Percentiles rank a stretch among this genome's conserved stretches.
Conservation (phyloP, 2,888 invertebrate species). For the Oxystoma pomonae region DNA sequence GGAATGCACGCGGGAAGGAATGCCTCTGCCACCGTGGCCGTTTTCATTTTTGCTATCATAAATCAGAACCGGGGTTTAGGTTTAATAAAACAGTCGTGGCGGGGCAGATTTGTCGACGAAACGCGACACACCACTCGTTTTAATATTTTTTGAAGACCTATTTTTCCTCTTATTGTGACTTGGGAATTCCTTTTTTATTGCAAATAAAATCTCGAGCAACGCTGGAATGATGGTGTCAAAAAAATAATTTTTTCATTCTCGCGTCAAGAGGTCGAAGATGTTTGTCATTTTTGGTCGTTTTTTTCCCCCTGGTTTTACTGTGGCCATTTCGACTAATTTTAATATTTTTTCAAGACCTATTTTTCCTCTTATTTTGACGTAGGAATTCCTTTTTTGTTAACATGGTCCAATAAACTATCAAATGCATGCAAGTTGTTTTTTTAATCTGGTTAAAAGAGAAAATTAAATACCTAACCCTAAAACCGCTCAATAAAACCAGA, state of each 20-base stretch:
- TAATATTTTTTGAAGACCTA: slow-evolving; percentile 9
- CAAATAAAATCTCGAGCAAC: neutral
- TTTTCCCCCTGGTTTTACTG: too few relatives aligned
- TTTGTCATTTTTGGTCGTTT: too few relatives aligned
- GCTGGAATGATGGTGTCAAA: too few relatives aligned
- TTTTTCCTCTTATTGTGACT: neutral
- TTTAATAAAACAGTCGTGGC: slow-evolving; percentile 45
- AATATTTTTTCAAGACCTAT: slow-evolving; percentile 5
- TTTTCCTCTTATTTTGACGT: neutral
- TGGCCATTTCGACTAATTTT: slow-evolving; percentile 24
- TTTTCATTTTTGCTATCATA: slow-evolving; percentile 47
- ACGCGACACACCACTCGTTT: slow-evolving; percentile 30
- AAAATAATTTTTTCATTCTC: too few relatives aligned
- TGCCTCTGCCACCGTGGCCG: slow-evolving; percentile 28
- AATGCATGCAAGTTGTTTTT: too few relatives aligned
- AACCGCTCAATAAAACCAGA: too few relatives aligned
- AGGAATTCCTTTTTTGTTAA: too few relatives aligned
- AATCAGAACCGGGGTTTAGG: slow-evolving; percentile 43
- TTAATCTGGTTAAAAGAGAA: too few relatives aligned
- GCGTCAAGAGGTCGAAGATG: too few relatives aligned
- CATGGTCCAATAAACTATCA: too few relatives aligned
- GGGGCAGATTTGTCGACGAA: slow-evolving; percentile 37
- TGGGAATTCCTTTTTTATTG: neutral
- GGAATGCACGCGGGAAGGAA: slow-evolving; percentile 43
- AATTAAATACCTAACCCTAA: too few relatives aligned